Base-by-base conservation (phyloP, 2,797 vertebrate species). In the Notolepis coatsorum region DNA sequence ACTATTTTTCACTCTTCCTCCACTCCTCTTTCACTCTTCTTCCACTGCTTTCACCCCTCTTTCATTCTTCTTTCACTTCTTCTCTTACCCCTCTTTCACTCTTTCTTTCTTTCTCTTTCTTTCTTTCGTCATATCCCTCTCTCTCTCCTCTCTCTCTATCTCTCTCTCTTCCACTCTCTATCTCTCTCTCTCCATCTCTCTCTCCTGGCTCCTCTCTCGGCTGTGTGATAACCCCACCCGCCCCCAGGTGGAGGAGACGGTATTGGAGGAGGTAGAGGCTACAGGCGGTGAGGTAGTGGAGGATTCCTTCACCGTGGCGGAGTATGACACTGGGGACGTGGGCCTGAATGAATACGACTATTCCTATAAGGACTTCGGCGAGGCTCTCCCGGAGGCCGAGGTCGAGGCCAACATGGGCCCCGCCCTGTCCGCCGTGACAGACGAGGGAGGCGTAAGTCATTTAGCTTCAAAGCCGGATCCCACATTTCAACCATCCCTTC, bases 361-460 rank as follows among this genome's bases (percentile, higher is more conserved):
- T 92, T 88, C 92, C 91, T 95, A 95, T 92, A 93, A 89, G 84
- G 94, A 93, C 83, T 95, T 95, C 84, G 90, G 27, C 41, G 93
- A 96, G 76, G 92, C 94, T 8, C 70, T 85, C 2, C 75, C 88
- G 68, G 93, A 94, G 70, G 84, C 81, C 0, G 78, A 87, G 68
- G 64, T 58, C 0, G 94, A 94, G 31, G 91, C 82, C 52, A 80
- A 93, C 85, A 88, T 95, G 74, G 95, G 95, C 79, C 94, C 94
- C 41, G 92, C 90, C 74, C 93, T 96, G 83, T 94, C 95, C 18
- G 95, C 94, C 48, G 94, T 95, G 93, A 95, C 91, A 52, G 89
- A 93, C 21, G 91, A 90, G 89, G 94, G 93, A 92, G 93, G 93
- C 89, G 96, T 96, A 96, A 96, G 95, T 96, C 30, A 59, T 75